Conservation (phyloP, 2,113 vertebrate species). For the Malurus cyaneus region DNA sequence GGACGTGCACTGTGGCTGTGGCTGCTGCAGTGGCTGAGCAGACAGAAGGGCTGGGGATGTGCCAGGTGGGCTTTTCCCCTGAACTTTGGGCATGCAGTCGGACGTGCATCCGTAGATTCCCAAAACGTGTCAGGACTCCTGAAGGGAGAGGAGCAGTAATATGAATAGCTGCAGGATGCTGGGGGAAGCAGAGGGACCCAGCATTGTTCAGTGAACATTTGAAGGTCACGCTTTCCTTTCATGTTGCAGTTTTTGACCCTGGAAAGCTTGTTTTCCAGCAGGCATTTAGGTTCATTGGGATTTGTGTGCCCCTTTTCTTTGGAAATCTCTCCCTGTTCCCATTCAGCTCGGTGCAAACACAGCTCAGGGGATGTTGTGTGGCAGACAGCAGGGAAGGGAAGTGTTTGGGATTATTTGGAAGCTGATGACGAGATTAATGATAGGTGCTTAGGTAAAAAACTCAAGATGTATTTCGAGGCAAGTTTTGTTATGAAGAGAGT, state of each 20-base stretch:
- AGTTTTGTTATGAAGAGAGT: background rate
- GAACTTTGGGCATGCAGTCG: accelerated
- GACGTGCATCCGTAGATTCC: accelerated
- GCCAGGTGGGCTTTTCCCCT: background rate
- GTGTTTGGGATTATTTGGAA: background rate
- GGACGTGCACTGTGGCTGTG: accelerated
- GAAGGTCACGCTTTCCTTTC: background rate
- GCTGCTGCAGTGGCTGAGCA: background rate
- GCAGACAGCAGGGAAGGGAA: background rate
- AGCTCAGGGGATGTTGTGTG: background rate
- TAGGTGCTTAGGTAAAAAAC: background rate
- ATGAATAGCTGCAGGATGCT: background rate
- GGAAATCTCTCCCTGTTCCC: background rate
- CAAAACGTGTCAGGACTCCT: accelerated
- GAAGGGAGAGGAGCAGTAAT: background rate
- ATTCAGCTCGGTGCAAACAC: accelerated
- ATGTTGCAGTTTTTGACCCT: background rate
- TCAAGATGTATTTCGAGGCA: background rate
- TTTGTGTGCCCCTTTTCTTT: background rate
- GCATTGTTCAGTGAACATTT: accelerated
- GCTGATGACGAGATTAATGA: background rate
- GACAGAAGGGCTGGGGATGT: background rate
- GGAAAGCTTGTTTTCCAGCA: background rate
- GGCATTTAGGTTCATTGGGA: accelerated
- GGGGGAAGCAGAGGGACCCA: background rate